Evolutionary conservation across 2,797 vertebrate genomes (phyloP).

Genomic region (Aphelocoma californica): DNA sequence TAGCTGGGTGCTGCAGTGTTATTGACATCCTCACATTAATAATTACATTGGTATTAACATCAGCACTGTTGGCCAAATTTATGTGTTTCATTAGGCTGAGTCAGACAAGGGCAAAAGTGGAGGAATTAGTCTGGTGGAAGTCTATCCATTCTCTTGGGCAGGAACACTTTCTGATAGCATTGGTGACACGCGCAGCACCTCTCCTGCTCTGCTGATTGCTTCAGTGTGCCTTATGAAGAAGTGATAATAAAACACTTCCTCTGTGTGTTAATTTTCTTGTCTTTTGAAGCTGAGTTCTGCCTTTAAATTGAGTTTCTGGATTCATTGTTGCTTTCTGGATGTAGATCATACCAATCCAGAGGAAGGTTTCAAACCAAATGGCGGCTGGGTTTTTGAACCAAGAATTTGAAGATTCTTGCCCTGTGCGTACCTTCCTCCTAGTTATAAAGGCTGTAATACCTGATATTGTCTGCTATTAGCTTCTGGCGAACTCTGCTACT

Average conservation of each 20-base stretch:
- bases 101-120: not conserved
- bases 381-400: not conserved
- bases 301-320: not conserved
- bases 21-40: not conserved
- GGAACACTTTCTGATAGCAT: not conserved
- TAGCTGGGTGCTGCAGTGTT: not conserved
- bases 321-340: not conserved
- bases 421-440: accelerated
- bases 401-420: not conserved
- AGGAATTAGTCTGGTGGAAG: not conserved
- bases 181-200: not conserved
- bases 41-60: not conserved
- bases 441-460: not conserved
- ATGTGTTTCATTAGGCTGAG: not conserved
- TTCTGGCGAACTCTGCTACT: not conserved
- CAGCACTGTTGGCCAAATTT: not conserved
- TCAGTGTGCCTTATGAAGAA: not conserved
- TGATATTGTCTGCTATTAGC: not conserved
- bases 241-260: not conserved
- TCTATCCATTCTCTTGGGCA: not conserved
- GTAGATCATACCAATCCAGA: not conserved
- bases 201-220: not conserved
- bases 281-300: not conserved
- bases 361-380: not conserved
- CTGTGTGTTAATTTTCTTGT: not conserved